A percentile compares a stretch with the other conserved stretches of the same genome.
These are phyloP conservation scores for Hozukius guyotensis DNA, from an alignment of 2,797 vertebrate species.

Conservation along the genomic window DNA sequence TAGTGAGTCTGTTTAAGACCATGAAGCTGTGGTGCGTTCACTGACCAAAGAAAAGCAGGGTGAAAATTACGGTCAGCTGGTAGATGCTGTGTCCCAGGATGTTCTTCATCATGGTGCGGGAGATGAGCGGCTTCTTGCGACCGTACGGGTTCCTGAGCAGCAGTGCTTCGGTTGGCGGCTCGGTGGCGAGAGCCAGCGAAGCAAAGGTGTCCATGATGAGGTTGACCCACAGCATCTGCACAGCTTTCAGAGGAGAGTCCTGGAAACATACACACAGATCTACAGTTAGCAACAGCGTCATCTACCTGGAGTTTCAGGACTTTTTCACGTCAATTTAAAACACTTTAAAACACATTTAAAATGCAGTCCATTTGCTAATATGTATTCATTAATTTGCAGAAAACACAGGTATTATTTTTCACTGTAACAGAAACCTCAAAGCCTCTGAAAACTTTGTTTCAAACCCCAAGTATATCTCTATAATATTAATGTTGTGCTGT, in stretches of 20 bases:
- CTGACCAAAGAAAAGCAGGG: conserved; percentile 93
- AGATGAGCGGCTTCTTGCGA: conserved; percentile 95
- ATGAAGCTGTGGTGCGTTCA: conserved; percentile 20
- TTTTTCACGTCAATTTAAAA: background rate
- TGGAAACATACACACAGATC: conserved; percentile 25
- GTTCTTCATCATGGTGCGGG: conserved; percentile 99
- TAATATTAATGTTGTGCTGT: too few relatives aligned
- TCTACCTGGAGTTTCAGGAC: background rate
- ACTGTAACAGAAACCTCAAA: too few relatives aligned
- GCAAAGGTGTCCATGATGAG: conserved; percentile 99
- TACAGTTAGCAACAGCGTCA: background rate
- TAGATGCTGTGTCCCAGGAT: conserved; percentile 95
- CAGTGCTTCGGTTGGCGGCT: conserved; percentile 92
- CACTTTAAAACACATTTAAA: too few relatives aligned
- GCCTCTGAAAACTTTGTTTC: too few relatives aligned
- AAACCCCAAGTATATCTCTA: too few relatives aligned
- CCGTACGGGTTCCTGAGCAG: conserved; percentile 93
- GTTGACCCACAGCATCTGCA: conserved; percentile 99
- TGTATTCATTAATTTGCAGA: too few relatives aligned
- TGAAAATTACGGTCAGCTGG: conserved; percentile 94
- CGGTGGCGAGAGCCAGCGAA: conserved; percentile 93
- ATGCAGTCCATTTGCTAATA: too few relatives aligned
- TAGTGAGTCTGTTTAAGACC: background rate
- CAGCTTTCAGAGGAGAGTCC: conserved; percentile 94
- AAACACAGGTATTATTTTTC: too few relatives aligned